Evolutionary conservation across 2,113 vertebrate genomes (phyloP).

Genomic region (Philantomba maxwellii): DNA sequence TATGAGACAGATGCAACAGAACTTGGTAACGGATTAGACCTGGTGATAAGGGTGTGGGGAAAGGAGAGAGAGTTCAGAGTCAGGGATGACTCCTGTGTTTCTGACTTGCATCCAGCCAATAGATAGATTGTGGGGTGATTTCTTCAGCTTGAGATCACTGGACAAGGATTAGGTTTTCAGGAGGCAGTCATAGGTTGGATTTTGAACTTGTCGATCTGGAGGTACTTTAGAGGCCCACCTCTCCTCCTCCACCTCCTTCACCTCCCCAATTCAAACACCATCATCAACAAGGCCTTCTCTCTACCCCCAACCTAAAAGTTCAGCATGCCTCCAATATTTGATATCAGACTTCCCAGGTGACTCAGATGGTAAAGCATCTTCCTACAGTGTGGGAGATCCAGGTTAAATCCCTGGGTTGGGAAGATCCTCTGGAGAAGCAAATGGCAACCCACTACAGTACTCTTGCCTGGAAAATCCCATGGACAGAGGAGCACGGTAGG

Average conservation of each 20-base stretch:
- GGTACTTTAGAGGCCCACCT: not conserved
- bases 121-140: not conserved
- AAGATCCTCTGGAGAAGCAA: not conserved
- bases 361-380: not conserved
- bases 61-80: not conserved
- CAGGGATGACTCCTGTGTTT: not conserved
- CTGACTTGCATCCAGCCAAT: not conserved
- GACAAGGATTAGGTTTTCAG: not conserved
- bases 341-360: not conserved
- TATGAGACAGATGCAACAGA: not conserved
- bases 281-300: not conserved
- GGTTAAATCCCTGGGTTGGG: not conserved
- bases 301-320: not conserved
- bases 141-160: not conserved
- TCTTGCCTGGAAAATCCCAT: not conserved
- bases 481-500: not conserved
- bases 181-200: not conserved
- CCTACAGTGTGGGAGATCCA: not conserved
- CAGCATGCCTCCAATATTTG: not conserved
- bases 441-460: not conserved
- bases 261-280: not conserved
- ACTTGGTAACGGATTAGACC: not conserved
- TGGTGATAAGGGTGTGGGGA: not conserved
- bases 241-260: not conserved
- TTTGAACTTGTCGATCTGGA: not conserved